These are phyloP conservation scores for Cebidichthys violaceus DNA, from an alignment of 2,113 vertebrate genomes.

Conservation along the genomic window DNA sequence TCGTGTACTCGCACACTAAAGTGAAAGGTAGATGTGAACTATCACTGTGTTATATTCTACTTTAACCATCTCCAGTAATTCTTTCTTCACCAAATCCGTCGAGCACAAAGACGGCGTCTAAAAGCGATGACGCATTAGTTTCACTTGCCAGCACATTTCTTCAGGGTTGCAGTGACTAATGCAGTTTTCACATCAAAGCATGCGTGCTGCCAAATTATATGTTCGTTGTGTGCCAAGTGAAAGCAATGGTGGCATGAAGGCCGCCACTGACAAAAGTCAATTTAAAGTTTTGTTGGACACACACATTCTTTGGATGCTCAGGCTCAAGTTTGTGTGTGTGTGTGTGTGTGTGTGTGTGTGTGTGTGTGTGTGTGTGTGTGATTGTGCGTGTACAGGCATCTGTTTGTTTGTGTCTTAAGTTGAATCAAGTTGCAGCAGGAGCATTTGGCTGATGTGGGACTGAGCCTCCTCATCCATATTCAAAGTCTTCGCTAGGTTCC, in stretches of 20 bases:
- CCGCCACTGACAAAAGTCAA: constrained; percentile 72
- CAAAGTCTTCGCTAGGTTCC: constrained; percentile 62
- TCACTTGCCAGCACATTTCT: constrained; percentile 56
- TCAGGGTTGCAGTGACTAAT: constrained; percentile 53
- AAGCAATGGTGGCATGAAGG: constrained; percentile 49
- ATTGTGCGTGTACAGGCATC: background rate
- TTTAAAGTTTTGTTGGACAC: constrained; percentile 66
- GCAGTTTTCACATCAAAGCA: constrained; percentile 61
- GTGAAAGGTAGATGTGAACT: constrained; percentile 19
- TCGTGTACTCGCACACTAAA: background rate
- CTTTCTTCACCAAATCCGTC: constrained; percentile 36
- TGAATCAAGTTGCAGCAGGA: constrained; percentile 65
- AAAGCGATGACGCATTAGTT: constrained; percentile 48
- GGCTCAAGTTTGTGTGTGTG: constrained; percentile 4
- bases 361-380: constrained; percentile 6
- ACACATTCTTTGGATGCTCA: constrained; percentile 8
- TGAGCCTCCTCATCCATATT: constrained; percentile 79
- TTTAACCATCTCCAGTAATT: constrained; percentile 23
- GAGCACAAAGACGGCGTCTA: constrained; percentile 27
- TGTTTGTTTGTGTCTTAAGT: constrained; percentile 56
- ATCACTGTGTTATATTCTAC: constrained; percentile 15
- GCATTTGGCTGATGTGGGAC: constrained; percentile 71
- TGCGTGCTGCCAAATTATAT: constrained; percentile 53
- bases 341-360: constrained; percentile 12
- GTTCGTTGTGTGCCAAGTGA: constrained; percentile 49